Evolutionary conservation across 2,113 vertebrate species (phyloP).

Genomic region (Paratilapia polleni): DNA sequence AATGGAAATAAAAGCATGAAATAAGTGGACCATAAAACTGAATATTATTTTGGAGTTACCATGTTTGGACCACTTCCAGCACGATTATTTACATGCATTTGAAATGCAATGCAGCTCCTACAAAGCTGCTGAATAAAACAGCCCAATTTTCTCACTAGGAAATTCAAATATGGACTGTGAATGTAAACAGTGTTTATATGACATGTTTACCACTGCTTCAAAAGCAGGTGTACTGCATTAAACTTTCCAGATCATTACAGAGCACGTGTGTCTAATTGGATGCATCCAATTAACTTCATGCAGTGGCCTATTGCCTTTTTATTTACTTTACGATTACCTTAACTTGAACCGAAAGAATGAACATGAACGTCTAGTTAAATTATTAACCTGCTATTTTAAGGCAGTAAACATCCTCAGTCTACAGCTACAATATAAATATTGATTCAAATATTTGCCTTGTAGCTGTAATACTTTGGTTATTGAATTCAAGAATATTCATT

Average conservation of each 20-base stretch:
- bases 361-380: neutral
- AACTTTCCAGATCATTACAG: neutral
- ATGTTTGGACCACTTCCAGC: neutral
- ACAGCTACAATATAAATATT: neutral
- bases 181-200: neutral
- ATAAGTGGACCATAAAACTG: neutral
- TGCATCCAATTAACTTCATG: neutral
- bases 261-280: neutral
- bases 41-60: neutral
- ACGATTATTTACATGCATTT: constrained; percentile 9
- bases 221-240: neutral
- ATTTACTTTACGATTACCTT: neutral
- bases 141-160: neutral
- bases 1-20: neutral
- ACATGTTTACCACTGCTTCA: neutral
- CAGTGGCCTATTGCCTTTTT: neutral
- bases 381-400: neutral
- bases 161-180: neutral
- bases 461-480: neutral
- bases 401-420: neutral
- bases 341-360: neutral
- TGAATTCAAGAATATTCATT: neutral
- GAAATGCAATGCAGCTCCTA: neutral
- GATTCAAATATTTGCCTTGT: neutral
- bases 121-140: neutral